Conservation (phyloP, 1,140 invertebrate genomes). For the Aphidius gifuensis region DNA sequence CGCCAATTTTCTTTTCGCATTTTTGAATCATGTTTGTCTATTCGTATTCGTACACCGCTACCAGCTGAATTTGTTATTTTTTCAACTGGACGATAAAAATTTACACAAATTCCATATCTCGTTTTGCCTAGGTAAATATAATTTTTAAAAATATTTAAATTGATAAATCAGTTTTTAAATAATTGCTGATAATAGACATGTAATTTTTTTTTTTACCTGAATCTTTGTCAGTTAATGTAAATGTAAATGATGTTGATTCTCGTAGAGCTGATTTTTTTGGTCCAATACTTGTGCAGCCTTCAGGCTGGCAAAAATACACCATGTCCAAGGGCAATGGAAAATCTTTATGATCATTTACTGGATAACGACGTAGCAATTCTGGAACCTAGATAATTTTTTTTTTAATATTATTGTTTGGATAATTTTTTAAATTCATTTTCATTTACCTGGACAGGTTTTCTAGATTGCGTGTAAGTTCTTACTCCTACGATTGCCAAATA, state of each 20-base stretch:
- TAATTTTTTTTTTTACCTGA: constrained; percentile 64
- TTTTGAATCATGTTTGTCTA: constrained; percentile 60
- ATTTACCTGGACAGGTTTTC: constrained; percentile 69
- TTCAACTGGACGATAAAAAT: constrained; percentile 93
- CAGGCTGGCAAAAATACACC: constrained; percentile 99
- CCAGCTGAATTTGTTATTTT: constrained; percentile 47
- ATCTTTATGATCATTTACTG: constrained; percentile 94
- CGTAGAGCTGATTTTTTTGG: constrained; percentile 78
- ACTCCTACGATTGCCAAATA: constrained; percentile 96
- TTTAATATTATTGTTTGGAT: background rate
- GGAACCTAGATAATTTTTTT: constrained; percentile 63
- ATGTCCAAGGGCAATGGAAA: constrained; percentile 96
- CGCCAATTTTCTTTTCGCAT: constrained; percentile 82
- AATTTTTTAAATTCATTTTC: constrained; percentile 14
- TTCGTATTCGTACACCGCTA: constrained; percentile 37
- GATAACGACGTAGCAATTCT: constrained; percentile 92
- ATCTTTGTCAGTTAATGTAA: constrained; percentile 98
- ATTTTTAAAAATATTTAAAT: background rate
- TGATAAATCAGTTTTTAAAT: background rate
- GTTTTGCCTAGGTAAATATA: constrained; percentile 64
- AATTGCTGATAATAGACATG: background rate
- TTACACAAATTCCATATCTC: constrained; percentile 94
- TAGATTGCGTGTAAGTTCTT: constrained; percentile 68
- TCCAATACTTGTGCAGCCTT: constrained; percentile 91
- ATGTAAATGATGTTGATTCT: constrained; percentile 95